Conservation (phyloP, 1,140 invertebrate species). For the Drosophila pallidifrons region DNA sequence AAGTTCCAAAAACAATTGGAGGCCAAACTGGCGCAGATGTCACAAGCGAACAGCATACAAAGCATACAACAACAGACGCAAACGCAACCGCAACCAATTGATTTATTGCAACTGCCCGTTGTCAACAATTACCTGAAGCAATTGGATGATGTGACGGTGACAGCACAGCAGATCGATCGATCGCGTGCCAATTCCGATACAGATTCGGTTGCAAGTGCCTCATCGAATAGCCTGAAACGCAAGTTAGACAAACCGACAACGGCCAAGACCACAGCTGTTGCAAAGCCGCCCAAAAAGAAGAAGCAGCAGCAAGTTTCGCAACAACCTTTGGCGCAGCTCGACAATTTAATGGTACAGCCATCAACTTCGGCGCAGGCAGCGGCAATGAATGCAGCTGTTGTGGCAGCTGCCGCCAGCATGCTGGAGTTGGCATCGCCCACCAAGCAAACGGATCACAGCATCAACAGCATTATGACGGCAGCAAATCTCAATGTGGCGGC, state of each 20-base stretch:
- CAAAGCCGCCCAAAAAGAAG: conserved; percentile 59
- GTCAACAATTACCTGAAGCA: conserved; percentile 60
- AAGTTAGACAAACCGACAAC: conserved; percentile 37
- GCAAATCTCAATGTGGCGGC: conserved; percentile 27
- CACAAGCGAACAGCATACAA: conserved; percentile 16
- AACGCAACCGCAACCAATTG: conserved; percentile 4
- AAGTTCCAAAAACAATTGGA: conserved; percentile 46
- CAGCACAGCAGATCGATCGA: conserved; percentile 37
- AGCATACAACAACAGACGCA: background rate
- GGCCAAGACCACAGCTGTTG: background rate
- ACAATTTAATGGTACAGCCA: conserved; percentile 54
- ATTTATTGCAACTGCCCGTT: conserved; percentile 18
- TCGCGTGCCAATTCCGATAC: conserved; percentile 76
- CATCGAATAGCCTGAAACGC: conserved; percentile 67
- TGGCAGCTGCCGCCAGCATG: conserved; percentile 45
- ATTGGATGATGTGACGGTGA: conserved; percentile 57
- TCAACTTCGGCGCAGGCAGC: conserved; percentile 72
- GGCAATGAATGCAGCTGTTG: conserved; percentile 33
- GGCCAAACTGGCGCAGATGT: conserved; percentile 26
- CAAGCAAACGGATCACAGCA: conserved; percentile 66
- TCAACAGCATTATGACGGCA: conserved; percentile 66
- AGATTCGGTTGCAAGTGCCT: conserved; percentile 77
- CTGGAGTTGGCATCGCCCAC: conserved; percentile 62
- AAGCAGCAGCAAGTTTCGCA: conserved; percentile 17
- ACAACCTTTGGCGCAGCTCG: conserved; percentile 40